These are phyloP conservation scores for Palythoa grandiflora DNA, from an alignment of 92 coral and sea anemone species.

Conservation along the genomic window DNA sequence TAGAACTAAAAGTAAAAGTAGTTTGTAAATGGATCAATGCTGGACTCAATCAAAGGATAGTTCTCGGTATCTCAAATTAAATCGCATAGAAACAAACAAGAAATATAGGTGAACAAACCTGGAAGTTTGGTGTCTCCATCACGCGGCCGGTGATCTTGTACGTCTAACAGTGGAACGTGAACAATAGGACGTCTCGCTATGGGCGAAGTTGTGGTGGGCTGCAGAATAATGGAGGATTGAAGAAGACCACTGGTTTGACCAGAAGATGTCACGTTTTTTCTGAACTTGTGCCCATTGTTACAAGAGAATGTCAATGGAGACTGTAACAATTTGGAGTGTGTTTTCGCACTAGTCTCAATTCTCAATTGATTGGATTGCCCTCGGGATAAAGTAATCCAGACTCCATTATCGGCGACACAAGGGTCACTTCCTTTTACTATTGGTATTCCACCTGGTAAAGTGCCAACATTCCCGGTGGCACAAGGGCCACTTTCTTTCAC, in stretches of 20 bases:
- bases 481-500: too few species aligned
- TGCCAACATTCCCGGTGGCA: too few species aligned
- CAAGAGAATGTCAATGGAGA: background rate
- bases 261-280: background rate
- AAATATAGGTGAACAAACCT: constrained; percentile 1
- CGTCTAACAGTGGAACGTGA: background rate
- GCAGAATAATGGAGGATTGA: constrained; percentile 16
- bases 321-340: background rate
- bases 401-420: background rate
- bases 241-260: background rate
- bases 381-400: background rate
- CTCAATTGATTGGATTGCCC: background rate
- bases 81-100: background rate
- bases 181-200: constrained; percentile 5
- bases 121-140: background rate
- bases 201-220: background rate
- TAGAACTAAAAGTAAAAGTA: too few species aligned
- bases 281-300: background rate
- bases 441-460: background rate
- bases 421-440: background rate
- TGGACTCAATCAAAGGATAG: too few species aligned
- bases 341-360: background rate
- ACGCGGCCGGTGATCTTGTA: background rate
- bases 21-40: too few species aligned
- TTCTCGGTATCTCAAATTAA: too few species aligned